Percentiles rank a stretch among this genome's conserved stretches.
Conservation (phyloP, 2,797 vertebrate genomes). For the Acipenser oxyrinchus region DNA sequence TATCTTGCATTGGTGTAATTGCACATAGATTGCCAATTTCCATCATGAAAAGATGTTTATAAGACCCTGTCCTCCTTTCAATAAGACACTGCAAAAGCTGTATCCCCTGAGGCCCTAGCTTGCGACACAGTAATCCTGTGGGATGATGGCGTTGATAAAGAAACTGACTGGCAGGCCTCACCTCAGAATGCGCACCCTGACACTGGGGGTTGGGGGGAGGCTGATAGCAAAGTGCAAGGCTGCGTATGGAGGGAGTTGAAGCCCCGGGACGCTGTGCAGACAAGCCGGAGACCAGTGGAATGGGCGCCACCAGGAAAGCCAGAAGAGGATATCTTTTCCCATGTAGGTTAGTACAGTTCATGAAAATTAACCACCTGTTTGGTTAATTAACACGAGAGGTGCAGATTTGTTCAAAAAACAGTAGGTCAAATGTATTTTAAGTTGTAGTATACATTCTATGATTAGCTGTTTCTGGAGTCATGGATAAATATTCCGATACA, state of each 20-base stretch:
- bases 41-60: too few relatives aligned
- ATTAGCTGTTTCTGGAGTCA: too few relatives aligned
- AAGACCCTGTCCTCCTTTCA: too few relatives aligned
- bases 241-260: not conserved
- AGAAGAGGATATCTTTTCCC: constrained; percentile 22
- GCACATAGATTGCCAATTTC: too few relatives aligned
- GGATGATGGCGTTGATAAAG: not conserved
- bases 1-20: too few relatives aligned
- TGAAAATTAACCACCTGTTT: too few relatives aligned
- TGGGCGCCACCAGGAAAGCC: constrained; percentile 12
- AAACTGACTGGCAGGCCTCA: not conserved
- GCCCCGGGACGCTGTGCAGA: constrained; percentile 9
- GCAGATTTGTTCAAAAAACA: too few relatives aligned
- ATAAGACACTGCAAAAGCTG: too few relatives aligned
- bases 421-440: too few relatives aligned
- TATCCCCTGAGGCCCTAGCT: not conserved
- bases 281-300: constrained; percentile 12
- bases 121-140: not conserved
- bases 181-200: not conserved
- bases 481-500: too few relatives aligned
- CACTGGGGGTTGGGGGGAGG: not conserved
- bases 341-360: constrained; percentile 15
- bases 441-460: too few relatives aligned
- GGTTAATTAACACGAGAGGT: too few relatives aligned
- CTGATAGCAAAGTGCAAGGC: not conserved